Evolutionary conservation across 2,113 vertebrate species (phyloP).

Genomic region (Oenanthe oenanthe): DNA sequence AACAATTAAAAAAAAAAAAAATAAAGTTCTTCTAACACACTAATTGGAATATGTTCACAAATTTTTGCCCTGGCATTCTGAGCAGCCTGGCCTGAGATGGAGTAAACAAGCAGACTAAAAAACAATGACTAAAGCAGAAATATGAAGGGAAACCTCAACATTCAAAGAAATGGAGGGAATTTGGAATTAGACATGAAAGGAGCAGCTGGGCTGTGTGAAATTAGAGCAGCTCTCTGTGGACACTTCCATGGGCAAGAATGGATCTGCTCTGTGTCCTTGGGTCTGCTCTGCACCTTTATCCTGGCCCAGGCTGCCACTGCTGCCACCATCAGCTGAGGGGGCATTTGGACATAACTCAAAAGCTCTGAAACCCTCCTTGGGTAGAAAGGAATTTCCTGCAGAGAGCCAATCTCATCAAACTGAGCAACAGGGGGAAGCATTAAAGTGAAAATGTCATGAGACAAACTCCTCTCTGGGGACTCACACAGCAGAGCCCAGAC

Average conservation of each 20-base stretch:
- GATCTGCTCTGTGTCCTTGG: accelerated
- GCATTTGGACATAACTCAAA: accelerated
- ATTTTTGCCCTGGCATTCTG: not conserved
- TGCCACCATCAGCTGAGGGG: not conserved
- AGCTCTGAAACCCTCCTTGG: not conserved
- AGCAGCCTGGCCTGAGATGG: not conserved
- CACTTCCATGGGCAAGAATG: accelerated
- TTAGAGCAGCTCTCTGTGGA: not conserved
- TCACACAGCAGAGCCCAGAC: not conserved
- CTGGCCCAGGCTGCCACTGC: not conserved
- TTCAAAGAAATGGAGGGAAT: not conserved
- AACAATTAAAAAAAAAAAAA: not conserved
- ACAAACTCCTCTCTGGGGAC: not conserved
- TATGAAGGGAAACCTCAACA: not conserved
- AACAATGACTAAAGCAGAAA: not conserved
- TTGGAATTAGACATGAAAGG: not conserved
- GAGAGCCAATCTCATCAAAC: not conserved
- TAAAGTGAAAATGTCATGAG: accelerated
- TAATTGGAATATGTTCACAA: not conserved
- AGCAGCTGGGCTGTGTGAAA: not conserved
- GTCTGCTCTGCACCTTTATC: accelerated
- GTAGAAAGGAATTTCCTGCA: not conserved
- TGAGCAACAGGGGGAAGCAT: not conserved
- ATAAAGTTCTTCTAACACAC: not conserved
- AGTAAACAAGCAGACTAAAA: not conserved